Base-by-base conservation (phyloP, 2,113 vertebrate species). In the Delphinapterus leucas region DNA sequence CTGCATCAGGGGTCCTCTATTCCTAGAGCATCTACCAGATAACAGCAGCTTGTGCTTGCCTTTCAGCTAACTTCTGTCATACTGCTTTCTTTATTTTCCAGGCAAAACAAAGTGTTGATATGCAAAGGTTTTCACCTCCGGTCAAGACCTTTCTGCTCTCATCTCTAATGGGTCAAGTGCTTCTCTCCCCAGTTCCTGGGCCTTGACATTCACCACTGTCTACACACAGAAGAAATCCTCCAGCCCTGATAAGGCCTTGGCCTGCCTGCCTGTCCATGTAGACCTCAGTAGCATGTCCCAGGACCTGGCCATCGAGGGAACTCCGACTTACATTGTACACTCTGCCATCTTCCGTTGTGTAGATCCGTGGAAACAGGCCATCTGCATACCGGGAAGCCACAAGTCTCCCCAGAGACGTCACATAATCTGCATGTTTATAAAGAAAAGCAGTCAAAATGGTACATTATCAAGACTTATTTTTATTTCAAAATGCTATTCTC, bases 371-470 rank as follows among this genome's bases (percentile, higher is more conserved):
- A 90, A 99, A 99, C 25, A 99, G 95, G 33, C 98, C 99, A 26
- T 98, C 97, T 4, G 98, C 99, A 44, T 99, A 99, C 4, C 98
- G 98, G 92, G 99, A 99, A 96, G 99, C 98, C 95, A 99, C 99
- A 31, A 58, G 91, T 98, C 98, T 99, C 87, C 98, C 97, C 97
- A 99, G 97, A 58, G 98, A 97, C 73, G 96, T 86, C 83, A 99
- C 98, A 94, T 99, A 99, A 97, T 98, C 99, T 99, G 97, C 14
- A 97, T 97, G 85, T 83, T 84, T 33, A 85, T 38, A 53, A 92
- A 96, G 49, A 77, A 94, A 96, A 97, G 93, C 53, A 95, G 97
- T 90, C 86, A 93, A 98, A 97, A 97, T 21, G 10, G 44, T 77
- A 21, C 65, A 76, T 70, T 86, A 88, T 23, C 76, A 82, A 74